Base-by-base conservation (phyloP, 92 coral and sea anemone species). In the Bergia sp. region DNA sequence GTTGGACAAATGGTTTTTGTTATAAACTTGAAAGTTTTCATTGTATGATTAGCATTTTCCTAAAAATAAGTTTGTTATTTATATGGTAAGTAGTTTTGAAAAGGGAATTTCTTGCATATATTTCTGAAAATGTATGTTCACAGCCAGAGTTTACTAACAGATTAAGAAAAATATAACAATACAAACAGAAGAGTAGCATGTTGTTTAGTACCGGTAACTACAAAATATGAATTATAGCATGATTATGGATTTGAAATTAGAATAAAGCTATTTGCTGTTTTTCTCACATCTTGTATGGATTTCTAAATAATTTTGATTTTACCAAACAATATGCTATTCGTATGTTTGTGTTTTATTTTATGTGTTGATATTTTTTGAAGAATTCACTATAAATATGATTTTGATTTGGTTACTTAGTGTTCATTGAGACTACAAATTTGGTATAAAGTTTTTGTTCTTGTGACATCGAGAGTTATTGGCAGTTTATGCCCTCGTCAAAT, bases 361-460 rank as follows among this genome's bases (percentile, higher is more conserved):
- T 73, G 42, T 73, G 77, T 73, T 73, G 43, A 4, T 29, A 73
- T 73, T 73, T 73, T n/a, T 73, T 73, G 13, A 73, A 72, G 76
- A 72, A 72, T 72, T 72, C 3, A 72, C 76, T 72, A 72, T 72
- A 2, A 72, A 72, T 72, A 72, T 72, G 76, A 72, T 72, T 72
- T 72, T 72, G 76, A 72, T 72, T 72, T 2, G 76, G 76, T 72
- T 72, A 42, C 76, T 72, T 72, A 72, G 76, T 72, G 76, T 72
- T 0, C 3, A 72, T 72, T 72, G 76, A 72, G 76, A 72, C 76
- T 72, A 72, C 76, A 72, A 72, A 72, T 72, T 72, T 72, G 76
- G 76, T 72, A 72, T 72, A 72, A 72, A 72, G 76, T 72, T 72
- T 72, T 72, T 72, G 76, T 72, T 72, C 76, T 72, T 72, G 76